Conservation (phyloP, 1,140 invertebrate genomes). For the Holotrichia oblita region DNA sequence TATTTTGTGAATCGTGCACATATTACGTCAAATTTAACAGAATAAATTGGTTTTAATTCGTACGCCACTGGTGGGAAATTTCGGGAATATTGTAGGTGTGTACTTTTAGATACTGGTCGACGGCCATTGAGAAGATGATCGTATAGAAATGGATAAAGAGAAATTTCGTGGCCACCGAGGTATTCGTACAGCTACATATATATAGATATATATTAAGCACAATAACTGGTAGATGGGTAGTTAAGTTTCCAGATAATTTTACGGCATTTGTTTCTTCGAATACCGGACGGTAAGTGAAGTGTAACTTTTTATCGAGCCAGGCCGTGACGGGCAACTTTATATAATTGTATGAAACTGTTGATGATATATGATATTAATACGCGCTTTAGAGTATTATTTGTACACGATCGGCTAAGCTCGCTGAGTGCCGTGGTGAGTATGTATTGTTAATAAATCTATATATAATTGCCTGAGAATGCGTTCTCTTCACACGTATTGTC, state of each 20-base stretch:
- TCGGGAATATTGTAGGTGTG: background rate
- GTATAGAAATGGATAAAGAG: background rate
- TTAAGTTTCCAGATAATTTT: slow-evolving; percentile 41
- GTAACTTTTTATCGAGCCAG: slow-evolving; percentile 34
- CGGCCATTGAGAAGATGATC: background rate
- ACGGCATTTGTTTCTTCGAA: slow-evolving; percentile 35
- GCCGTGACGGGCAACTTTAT: slow-evolving; percentile 40
- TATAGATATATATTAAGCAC: background rate
- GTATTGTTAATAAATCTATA: slow-evolving; percentile 41
- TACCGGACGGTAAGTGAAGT: slow-evolving; percentile 39
- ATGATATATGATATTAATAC: slow-evolving; percentile 40
- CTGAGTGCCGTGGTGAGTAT: slow-evolving; percentile 23
- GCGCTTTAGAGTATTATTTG: slow-evolving; percentile 32
- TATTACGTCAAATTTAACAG: too few species aligned
- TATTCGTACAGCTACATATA: background rate
- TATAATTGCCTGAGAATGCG: slow-evolving; percentile 41
- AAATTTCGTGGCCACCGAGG: slow-evolving; percentile 18
- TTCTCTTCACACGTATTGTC: slow-evolving; percentile 36
- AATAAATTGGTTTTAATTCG: too few species aligned
- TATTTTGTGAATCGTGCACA: too few species aligned
- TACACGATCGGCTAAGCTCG: slow-evolving; percentile 21
- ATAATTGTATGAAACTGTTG: slow-evolving; percentile 39
- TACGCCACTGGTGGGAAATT: background rate
- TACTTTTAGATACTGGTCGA: background rate
- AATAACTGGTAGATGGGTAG: slow-evolving; percentile 12